phyloP scores from a whole-genome alignment of 2,113 vertebrate species.

The Herpailurus yagouaroundi region DNA sequence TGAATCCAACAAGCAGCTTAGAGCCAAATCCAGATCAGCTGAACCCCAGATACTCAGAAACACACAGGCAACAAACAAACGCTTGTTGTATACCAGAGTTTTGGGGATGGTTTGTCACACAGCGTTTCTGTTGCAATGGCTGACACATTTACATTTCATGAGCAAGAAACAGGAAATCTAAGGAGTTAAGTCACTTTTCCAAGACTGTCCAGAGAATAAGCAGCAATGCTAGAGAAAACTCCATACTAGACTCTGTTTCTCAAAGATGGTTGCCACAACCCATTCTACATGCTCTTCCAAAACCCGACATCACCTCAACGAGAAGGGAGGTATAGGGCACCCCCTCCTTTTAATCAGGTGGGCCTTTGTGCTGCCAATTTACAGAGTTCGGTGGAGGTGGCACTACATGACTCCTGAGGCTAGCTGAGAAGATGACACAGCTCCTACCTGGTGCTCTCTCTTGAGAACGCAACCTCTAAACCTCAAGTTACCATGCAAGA shows the following conservation, averaged over 20 bases:
- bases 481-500: not conserved
- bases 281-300: not conserved
- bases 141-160: not conserved
- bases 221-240: not conserved
- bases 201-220: constrained; percentile 6
- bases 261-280: not conserved
- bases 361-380: not conserved
- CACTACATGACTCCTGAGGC: not conserved
- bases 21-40: not conserved
- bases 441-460: not conserved
- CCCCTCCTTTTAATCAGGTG: not conserved
- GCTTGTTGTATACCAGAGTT: not conserved
- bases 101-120: not conserved
- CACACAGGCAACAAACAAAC: not conserved
- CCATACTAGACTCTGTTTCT: not conserved
- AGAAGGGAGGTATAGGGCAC: not conserved
- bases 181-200: not conserved
- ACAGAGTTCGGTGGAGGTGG: not conserved
- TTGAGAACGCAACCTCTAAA: not conserved
- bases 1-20: not conserved
- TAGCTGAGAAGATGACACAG: not conserved
- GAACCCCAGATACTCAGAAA: not conserved
- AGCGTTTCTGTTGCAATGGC: not conserved
- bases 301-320: not conserved
- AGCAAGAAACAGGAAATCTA: not conserved